Evolutionary conservation across 1,140 invertebrate genomes (phyloP), one percentile per base, ranked within the genome.

Genomic region (Papilio polytes): DNA sequence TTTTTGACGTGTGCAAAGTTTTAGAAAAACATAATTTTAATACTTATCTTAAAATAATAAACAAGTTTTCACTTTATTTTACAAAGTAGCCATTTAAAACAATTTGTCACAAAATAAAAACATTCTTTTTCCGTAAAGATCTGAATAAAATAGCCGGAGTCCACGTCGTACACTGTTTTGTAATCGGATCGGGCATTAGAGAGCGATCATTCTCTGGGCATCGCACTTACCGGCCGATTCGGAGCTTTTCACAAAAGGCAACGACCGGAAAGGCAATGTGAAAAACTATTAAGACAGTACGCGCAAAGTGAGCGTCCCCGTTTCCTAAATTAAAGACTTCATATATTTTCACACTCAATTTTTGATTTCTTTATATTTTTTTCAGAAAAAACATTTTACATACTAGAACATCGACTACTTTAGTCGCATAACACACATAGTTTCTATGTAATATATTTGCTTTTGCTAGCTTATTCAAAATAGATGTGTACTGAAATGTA

Each of bases 191-290:
- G 81, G 78, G 82, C 85, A 88, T 90, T 90, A 90, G 85, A 76
- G 82, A 76, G 79, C 84, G 83, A 89, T 88, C 85, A 85, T 89
- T 89, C 88, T 86, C 88, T 87, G 83, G 80, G 73, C 44, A 73
- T 86, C 78, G 80, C 87, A 86, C 85, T 90, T 86, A 87, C 88
- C 76, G 83, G 80, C 56, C 84, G 76, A 85, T 83, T 83, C 80
- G 78, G 46, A 82, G 51, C 74, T 26, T 82, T 80, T 73, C 82
- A 80, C 72, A 63, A 77, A 80, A 83, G 84, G 82, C 84, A 85
- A 82, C 82, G 84, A 80, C 59, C 77, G 73, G 70, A 85, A 81
- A 83, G 80, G 72, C 80, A 82, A 78, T 80, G 80, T 80, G 84
- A 77, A 81, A 85, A 81, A 81, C 81, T 81, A 80, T 81, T 84